phyloP scores from a whole-genome alignment of 2,888 invertebrate genomes.

The Agonopterix alstromeriana region DNA sequence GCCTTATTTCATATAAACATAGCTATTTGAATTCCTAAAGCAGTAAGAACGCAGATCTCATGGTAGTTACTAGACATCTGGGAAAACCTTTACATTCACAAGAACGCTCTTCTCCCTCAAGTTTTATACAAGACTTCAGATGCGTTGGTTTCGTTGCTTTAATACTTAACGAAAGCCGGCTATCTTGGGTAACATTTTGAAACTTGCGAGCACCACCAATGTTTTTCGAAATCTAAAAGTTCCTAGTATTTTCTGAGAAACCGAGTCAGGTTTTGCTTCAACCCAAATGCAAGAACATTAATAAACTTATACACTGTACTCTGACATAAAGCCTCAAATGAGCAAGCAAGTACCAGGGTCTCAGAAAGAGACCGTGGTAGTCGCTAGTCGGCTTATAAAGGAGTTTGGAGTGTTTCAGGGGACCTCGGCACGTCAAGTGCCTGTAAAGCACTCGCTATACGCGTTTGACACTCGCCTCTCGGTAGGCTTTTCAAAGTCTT shows the following conservation, averaged over 20 bases:
- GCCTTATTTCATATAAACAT: conserved; percentile 37
- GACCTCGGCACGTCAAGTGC: conserved; percentile 22
- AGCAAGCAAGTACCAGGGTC: conserved; percentile 25
- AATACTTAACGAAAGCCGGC: too few species aligned
- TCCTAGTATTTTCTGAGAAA: too few species aligned
- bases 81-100: conserved; percentile 23
- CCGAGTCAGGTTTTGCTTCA: too few species aligned
- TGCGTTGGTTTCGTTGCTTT: conserved; percentile 21
- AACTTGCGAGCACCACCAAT: too few species aligned
- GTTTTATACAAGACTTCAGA: conserved; percentile 22
- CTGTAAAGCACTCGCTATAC: conserved; percentile 26
- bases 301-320: too few species aligned
- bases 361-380: conserved; percentile 27
- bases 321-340: conserved; percentile 20
- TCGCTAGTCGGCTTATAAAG: conserved; percentile 37
- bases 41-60: conserved; percentile 24
- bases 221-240: too few species aligned
- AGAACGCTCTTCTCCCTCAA: conserved; percentile 17
- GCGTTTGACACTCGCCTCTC: conserved; percentile 21
- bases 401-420: conserved; percentile 36
- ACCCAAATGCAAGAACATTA: too few species aligned
- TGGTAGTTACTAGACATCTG: conserved; percentile 30
- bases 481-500: conserved; percentile 14
- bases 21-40: conserved; percentile 43
- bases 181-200: too few species aligned